Evolutionary conservation across 2,113 vertebrate species (phyloP).

Genomic region (Chrysemys picta): DNA sequence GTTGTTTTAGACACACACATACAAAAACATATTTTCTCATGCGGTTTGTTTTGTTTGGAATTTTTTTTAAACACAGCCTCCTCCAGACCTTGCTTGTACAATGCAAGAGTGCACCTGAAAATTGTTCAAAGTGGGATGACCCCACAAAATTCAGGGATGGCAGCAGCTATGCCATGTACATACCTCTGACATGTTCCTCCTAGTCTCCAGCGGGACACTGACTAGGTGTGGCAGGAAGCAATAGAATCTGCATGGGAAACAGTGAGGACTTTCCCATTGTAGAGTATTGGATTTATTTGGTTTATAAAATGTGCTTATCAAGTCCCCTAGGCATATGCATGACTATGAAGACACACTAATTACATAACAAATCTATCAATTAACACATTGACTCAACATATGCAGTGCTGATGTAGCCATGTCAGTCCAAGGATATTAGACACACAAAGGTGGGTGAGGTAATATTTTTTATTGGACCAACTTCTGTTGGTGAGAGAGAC

Average conservation of each 20-base stretch:
- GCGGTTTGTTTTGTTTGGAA: background rate
- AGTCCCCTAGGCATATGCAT: background rate
- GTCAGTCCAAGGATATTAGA: background rate
- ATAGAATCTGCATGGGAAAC: background rate
- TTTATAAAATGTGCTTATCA: constrained; percentile 25
- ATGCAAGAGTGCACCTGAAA: background rate
- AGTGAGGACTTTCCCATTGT: background rate
- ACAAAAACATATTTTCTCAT: background rate
- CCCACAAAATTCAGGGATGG: background rate
- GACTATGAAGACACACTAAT: background rate
- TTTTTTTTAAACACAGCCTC: background rate
- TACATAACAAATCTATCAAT: background rate
- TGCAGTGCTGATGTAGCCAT: background rate
- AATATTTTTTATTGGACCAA: background rate
- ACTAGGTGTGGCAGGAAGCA: background rate
- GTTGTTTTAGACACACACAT: background rate
- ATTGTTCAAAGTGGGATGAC: background rate
- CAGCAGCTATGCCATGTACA: background rate
- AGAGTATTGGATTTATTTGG: background rate
- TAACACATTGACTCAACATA: background rate
- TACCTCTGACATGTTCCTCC: background rate
- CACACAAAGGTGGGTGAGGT: background rate
- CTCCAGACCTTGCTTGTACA: background rate
- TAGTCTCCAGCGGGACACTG: background rate
- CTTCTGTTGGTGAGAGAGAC: background rate